Evolutionary conservation across 2,113 vertebrate species (phyloP), one percentile per base, ranked within the genome.

Genomic region (Onychostruthus taczanowskii): DNA sequence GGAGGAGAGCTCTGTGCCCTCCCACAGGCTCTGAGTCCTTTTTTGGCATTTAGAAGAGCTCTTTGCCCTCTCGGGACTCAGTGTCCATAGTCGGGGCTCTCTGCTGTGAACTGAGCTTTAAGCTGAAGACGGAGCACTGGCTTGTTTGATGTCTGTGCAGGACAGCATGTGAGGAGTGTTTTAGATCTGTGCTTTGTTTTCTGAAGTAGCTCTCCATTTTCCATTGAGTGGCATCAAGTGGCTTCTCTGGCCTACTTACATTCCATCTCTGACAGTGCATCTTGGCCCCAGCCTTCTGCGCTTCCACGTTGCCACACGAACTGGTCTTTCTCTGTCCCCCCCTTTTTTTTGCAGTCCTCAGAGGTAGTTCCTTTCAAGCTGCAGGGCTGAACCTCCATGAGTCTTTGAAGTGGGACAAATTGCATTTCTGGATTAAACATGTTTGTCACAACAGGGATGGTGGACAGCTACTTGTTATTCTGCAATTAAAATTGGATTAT

Each of bases 291-390:
- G 23, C 39, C 19, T 1, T 17, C 55, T 37, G 24, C 1, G 0
- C 63, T 87, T 55, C 39, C 24, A 11, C 1, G 0, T 16, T 43
- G 80, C 43, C 4, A 2, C 10, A 7, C 0, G 5, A 63, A 7
- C 19, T 27, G 16, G 39, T 35, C 30, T 59, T 63, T 47, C 43
- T 46, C 35, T 1, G 1, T 24, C 16, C 7, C 12, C 11, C 16
- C 4, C 6, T 28, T 61, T 37, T 37, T 7, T 21, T 73, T 89
- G 7, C 43, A 39, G 33, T 70, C 46, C 41, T 64, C 2, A 2
- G 12, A 75, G 37, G 31, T 30, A 69, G 62, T 35, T 77, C 5
- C 7, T 84, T 81, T 75, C 50, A 80, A 58, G 47, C 10, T 67
- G 13, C 50, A 47, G 56, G n/a, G 39, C 55, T 80, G 72, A 66